Evolutionary conservation across 2,113 vertebrate species (phyloP).

Genomic region (Arizona elegans): DNA sequence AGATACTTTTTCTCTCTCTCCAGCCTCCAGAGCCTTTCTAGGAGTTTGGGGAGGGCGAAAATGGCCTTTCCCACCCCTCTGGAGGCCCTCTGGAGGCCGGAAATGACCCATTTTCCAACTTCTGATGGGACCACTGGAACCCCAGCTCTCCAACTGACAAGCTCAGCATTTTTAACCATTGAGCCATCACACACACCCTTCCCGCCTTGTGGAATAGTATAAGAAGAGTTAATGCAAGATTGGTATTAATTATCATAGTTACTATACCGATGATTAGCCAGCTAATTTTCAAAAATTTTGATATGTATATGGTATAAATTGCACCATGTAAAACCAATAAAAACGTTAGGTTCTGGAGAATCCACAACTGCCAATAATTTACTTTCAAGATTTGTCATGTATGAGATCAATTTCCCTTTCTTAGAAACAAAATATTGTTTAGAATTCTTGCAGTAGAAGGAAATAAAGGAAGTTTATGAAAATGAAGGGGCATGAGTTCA

Average conservation of each 20-base stretch:
- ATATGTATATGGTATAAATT: not conserved
- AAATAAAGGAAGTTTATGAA: not conserved
- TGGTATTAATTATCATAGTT: not conserved
- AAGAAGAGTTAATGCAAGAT: not conserved
- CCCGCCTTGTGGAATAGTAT: not conserved
- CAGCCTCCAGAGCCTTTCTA: too few species aligned
- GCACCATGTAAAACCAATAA: not conserved
- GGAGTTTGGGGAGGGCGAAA: too few species aligned
- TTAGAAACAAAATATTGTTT: not conserved
- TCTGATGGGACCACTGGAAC: too few species aligned
- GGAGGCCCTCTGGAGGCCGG: too few species aligned
- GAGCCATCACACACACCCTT: not conserved
- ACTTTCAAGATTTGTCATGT: not conserved
- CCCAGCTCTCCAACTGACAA: not conserved
- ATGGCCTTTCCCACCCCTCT: too few species aligned
- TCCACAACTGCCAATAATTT: not conserved
- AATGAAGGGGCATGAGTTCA: not conserved
- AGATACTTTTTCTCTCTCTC: too few species aligned
- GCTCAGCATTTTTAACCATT: not conserved
- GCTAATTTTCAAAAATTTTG: not conserved
- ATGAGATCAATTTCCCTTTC: not conserved
- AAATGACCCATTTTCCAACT: too few species aligned
- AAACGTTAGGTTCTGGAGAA: not conserved
- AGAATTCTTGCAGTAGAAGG: not conserved
- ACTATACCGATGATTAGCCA: not conserved